Evolutionary conservation across 2,888 invertebrate genomes (phyloP).

Genomic region (Clitarchus hookeri): DNA sequence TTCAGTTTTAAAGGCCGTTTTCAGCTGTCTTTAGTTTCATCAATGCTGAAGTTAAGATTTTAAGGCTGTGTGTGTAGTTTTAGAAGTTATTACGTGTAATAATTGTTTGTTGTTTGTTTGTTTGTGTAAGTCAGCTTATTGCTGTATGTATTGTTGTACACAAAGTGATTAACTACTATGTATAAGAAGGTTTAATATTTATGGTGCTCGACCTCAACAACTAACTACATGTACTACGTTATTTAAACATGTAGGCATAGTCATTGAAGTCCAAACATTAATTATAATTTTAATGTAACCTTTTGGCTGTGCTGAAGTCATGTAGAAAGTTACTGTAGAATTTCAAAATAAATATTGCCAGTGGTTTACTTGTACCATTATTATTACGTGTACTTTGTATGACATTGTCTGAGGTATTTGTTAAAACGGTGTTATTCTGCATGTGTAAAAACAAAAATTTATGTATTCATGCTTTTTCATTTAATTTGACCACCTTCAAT

Average conservation of each 20-base stretch:
- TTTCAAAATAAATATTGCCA: neutral
- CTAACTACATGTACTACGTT: neutral
- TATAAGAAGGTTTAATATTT: neutral
- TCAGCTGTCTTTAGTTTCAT: neutral
- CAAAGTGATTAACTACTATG: neutral
- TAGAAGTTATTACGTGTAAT: neutral
- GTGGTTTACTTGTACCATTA: neutral
- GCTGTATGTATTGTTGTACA: neutral
- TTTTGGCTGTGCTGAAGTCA: neutral
- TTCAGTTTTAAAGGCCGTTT: neutral
- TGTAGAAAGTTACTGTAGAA: neutral
- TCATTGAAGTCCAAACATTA: neutral
- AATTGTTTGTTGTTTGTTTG: neutral
- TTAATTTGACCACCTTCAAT: too few relatives aligned
- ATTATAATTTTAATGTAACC: neutral
- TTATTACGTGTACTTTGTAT: conserved; percentile 7
- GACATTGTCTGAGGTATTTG: neutral
- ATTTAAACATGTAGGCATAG: neutral
- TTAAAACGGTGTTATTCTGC: neutral
- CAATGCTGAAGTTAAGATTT: neutral
- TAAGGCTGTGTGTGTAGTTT: conserved; percentile 6
- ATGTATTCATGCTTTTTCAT: too few relatives aligned
- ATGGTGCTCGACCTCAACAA: neutral
- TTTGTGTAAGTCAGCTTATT: neutral
- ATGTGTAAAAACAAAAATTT: neutral